These are phyloP conservation scores for Lasioglossum baleicum DNA, from an alignment of 1,140 invertebrate genomes.

Conservation along the genomic window DNA sequence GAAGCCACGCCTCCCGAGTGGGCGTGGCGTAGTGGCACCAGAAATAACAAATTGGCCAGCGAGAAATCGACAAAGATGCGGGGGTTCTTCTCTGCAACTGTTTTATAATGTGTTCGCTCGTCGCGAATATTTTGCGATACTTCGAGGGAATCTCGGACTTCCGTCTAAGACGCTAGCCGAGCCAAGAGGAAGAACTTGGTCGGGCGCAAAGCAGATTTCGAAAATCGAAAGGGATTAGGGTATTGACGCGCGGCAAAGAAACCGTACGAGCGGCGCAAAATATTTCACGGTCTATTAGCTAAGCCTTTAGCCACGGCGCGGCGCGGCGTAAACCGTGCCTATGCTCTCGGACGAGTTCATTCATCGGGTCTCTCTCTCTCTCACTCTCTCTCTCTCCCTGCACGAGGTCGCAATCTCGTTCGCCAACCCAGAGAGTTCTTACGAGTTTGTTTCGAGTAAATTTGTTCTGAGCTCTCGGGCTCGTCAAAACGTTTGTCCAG, in stretches of 20 bases:
- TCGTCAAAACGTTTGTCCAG: conserved; percentile 14
- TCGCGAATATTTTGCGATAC: too few relatives aligned
- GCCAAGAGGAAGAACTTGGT: too few relatives aligned
- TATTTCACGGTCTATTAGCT: conserved; percentile 29
- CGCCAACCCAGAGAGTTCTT: background rate
- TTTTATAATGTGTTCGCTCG: too few relatives aligned
- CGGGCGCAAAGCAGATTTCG: conserved; percentile 23
- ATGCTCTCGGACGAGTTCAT: background rate
- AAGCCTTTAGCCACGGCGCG: conserved; percentile 1
- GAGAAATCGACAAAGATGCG: too few relatives aligned
- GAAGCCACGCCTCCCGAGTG: too few relatives aligned
- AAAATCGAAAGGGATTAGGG: conserved; percentile 39
- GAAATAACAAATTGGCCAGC: too few relatives aligned
- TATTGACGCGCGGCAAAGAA: conserved; percentile 8
- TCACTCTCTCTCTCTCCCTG: background rate
- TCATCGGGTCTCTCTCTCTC: background rate
- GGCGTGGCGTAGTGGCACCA: too few relatives aligned
- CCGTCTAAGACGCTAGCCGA: too few relatives aligned
- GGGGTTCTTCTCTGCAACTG: too few relatives aligned
- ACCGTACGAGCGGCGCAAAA: conserved; percentile 29
- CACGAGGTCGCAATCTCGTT: background rate
- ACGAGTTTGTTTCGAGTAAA: background rate
- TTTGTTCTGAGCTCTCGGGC: background rate
- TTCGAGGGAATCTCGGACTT: too few relatives aligned
- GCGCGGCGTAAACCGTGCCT: background rate